Evolutionary conservation across 2,888 invertebrate species (phyloP), one percentile per base, ranked within the genome.

Genomic region (Rhagonycha lutea): DNA sequence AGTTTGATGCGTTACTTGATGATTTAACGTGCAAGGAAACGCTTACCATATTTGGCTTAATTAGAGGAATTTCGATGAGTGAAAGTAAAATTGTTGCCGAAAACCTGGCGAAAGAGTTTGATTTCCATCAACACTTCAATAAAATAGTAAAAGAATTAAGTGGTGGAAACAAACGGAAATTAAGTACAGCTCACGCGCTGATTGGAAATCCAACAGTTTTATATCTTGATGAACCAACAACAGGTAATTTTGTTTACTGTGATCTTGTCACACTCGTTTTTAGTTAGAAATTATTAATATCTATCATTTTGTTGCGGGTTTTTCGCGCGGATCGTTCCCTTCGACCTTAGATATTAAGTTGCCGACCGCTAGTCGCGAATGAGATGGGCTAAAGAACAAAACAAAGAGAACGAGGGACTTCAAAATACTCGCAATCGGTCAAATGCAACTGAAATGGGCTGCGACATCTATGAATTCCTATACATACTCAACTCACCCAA

Each of bases 161-260:
- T 82, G 91, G 91, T 3, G 91, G 91, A 11, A 91, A 90, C 82
- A 91, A 90, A 79, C 85, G 91, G 47, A 91, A 91, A 80, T 81
- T 91, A 68, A 90, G 90, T 75, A 89, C 90, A 10, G 90, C 90
- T 2, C 86, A 91, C 29, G 88, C 91, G 1, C 82, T 91, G 28
- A 87, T 91, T 62, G 91, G 91, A 8, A 88, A 90, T 81, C 90
- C 91, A 0, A 88, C 89, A 0, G 87, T 91, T 14, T 84, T 91
- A 14, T 89, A 89, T 80, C 83, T 91, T 71, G 91, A 88, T 76
- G 89, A 90, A 82, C 90, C 90, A 9, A 90, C 90, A 2, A 90
- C 91, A 76, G 92, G 91, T 86, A 82, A 80, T 73, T 47, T 47
- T 47, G 47, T 47, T 47, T 73, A 69, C 61, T 68, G n/a, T 4